A percentile compares a stretch with the other conserved stretches of the same genome.
Evolutionary conservation across 2,113 vertebrate genomes (phyloP).

Genomic region (Pungitius pungitius): DNA sequence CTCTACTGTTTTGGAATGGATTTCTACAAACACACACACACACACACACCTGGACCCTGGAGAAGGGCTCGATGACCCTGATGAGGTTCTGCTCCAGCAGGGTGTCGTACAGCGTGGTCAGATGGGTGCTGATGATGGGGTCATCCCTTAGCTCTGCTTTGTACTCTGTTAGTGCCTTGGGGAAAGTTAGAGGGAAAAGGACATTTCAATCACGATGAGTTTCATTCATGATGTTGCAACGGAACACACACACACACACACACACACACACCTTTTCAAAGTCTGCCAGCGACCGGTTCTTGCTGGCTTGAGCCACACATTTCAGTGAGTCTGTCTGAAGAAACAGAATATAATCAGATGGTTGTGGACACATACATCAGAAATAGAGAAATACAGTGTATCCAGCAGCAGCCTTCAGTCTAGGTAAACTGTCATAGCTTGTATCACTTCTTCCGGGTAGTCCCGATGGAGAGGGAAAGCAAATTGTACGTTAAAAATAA

Average conservation of each 20-base stretch:
- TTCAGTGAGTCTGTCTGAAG: conserved; percentile 93
- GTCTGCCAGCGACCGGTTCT: conserved; percentile 95
- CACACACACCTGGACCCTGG: conserved; percentile 90
- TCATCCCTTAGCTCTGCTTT: conserved; percentile 94
- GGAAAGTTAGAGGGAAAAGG: neutral
- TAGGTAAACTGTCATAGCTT: neutral
- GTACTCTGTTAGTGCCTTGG: conserved; percentile 92
- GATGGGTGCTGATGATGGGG: conserved; percentile 94
- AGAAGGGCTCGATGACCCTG: conserved; percentile 96
- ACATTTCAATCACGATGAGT: neutral
- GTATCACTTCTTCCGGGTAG: neutral
- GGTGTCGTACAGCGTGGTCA: conserved; percentile 94
- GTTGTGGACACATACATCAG: neutral
- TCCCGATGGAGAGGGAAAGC: neutral
- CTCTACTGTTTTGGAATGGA: neutral
- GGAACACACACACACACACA: neutral
- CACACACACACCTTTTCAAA: conserved; percentile 90
- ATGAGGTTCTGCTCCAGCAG: conserved; percentile 98
- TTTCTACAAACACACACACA: too few species aligned
- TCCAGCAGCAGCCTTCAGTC: neutral
- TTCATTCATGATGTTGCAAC: neutral
- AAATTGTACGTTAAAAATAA: neutral
- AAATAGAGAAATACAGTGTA: too few species aligned
- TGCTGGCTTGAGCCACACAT: conserved; percentile 94
- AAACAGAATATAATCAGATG: neutral